phyloP scores from a whole-genome alignment of 2,888 invertebrate genomes.

The Philopedon plagiatum region DNA sequence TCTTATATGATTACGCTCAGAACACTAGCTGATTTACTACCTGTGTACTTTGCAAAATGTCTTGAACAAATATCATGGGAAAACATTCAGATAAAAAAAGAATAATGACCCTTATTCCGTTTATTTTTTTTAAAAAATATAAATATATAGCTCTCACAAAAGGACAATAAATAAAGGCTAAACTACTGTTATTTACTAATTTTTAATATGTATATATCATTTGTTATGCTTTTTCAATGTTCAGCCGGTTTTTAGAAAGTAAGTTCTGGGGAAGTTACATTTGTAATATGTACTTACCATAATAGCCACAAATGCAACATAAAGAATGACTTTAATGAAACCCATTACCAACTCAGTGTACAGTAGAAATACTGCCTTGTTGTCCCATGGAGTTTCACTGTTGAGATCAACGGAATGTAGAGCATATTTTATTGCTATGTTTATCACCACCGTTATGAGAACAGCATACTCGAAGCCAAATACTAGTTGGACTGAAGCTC shows the following conservation, averaged over 20 bases:
- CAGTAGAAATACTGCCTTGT: constrained; percentile 96
- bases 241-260: too few species aligned
- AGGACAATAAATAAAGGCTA: too few species aligned
- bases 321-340: constrained; percentile 73
- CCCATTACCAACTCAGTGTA: constrained; percentile 96
- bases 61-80: too few species aligned
- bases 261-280: too few species aligned
- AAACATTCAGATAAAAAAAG: too few species aligned
- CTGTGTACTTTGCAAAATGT: too few species aligned
- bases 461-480: constrained; percentile 99
- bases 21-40: too few species aligned
- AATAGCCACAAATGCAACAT: constrained; percentile 92
- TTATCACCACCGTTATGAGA: constrained; percentile 91
- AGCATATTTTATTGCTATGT: constrained; percentile 93
- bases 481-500: constrained; percentile 97
- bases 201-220: neutral
- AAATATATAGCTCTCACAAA: too few species aligned
- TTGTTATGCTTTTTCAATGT: neutral
- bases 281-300: constrained; percentile 85
- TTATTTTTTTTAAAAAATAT: too few species aligned
- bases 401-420: constrained; percentile 91
- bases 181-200: too few species aligned
- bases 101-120: too few species aligned
- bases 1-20: too few species aligned
- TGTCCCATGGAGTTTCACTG: constrained; percentile 98